Conservation (phyloP, 2,113 vertebrate species). For the Hystrix cristata region DNA sequence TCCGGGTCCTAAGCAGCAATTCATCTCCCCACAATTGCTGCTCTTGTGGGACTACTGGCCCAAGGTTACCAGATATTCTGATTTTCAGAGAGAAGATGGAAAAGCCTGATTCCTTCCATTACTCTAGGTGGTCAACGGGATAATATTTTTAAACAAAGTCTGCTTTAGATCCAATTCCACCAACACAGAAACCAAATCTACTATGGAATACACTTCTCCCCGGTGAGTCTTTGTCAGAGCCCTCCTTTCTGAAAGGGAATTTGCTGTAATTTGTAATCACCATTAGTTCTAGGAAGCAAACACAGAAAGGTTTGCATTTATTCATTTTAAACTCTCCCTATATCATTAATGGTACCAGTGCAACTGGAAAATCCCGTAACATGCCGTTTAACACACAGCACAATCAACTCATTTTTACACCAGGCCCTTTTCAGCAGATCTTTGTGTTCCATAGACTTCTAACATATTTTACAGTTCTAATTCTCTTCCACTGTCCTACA, state of each 20-base stretch:
- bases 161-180: background rate
- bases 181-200: background rate
- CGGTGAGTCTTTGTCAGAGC: background rate
- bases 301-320: background rate
- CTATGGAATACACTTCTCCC: background rate
- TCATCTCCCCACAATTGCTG: background rate
- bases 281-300: background rate
- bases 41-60: background rate
- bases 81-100: slow-evolving; percentile 48
- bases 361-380: slow-evolving; percentile 75
- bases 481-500: slow-evolving; percentile 92
- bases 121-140: slow-evolving; percentile 1
- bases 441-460: slow-evolving; percentile 89
- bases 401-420: slow-evolving; percentile 87
- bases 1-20: background rate
- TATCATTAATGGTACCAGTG: background rate
- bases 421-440: slow-evolving; percentile 85
- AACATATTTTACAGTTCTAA: slow-evolving; percentile 89
- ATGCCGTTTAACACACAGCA: slow-evolving; percentile 61
- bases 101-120: slow-evolving; percentile 26
- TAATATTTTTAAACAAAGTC: slow-evolving; percentile 10
- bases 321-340: slow-evolving; percentile 3
- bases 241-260: background rate
- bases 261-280: background rate
- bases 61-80: slow-evolving; percentile 1